A percentile compares a stretch with the other conserved stretches of the same genome.
These are phyloP conservation scores for Amphipoea oculea DNA, from an alignment of 2,888 invertebrate genomes.

Conservation along the genomic window DNA sequence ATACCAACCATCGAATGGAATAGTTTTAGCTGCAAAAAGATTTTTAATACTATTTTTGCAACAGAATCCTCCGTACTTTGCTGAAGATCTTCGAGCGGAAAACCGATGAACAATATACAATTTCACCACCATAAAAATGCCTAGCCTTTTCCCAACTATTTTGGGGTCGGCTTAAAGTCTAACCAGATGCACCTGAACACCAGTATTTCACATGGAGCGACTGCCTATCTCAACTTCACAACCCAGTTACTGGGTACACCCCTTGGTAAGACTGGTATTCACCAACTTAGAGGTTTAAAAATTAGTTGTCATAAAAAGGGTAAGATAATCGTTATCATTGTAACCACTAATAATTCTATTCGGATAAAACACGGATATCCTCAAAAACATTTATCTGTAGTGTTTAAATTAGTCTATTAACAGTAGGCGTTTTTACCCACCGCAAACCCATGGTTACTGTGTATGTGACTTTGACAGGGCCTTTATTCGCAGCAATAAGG, in stretches of 20 bases:
- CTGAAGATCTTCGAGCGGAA: background rate
- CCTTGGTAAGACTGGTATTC: background rate
- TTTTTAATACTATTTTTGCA: conserved; percentile 6
- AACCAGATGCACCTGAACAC: background rate
- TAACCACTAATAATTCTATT: conserved; percentile 13
- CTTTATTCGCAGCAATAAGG: conserved; percentile 19
- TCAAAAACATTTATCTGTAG: conserved; percentile 15
- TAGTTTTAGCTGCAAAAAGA: background rate
- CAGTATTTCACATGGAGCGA: background rate
- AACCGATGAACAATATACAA: background rate
- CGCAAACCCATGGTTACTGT: background rate
- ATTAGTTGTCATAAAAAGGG: background rate
- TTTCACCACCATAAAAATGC: background rate
- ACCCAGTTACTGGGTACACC: background rate
- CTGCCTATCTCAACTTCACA: background rate
- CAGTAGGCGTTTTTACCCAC: conserved; percentile 55
- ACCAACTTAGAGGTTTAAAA: no score
- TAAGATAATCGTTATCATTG: background rate
- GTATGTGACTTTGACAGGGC: background rate
- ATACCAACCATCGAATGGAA: conserved; percentile 27
- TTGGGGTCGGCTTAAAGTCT: background rate
- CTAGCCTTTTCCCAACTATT: background rate
- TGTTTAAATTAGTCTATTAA: conserved; percentile 42
- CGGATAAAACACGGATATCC: conserved; percentile 8
- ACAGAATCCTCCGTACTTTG: background rate